A percentile compares a stretch with the other conserved stretches of the same genome.
These are phyloP conservation scores for Stichodactyla helianthus DNA, from an alignment of 64 coral and sea anemone genomes.

Conservation along the genomic window DNA sequence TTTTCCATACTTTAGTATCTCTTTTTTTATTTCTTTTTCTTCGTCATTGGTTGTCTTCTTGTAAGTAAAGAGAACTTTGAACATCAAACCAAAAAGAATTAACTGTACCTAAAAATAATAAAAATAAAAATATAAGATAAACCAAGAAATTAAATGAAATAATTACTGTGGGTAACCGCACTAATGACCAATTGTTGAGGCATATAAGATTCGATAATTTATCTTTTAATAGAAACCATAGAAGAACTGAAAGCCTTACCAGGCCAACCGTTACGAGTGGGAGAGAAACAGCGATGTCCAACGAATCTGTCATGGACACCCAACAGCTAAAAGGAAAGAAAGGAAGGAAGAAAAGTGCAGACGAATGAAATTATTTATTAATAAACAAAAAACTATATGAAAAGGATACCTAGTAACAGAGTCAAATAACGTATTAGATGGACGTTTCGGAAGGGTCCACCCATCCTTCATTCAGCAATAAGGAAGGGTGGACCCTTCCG, in stretches of 20 bases:
- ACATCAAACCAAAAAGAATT: conserved; percentile 48
- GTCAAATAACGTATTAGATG: no score
- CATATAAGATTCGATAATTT: no score
- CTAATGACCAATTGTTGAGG: no score
- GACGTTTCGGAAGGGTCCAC: no score
- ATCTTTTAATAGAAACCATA: no score
- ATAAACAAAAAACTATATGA: no score
- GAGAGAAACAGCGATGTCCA: conserved; percentile 16
- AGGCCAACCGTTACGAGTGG: conserved; percentile 27
- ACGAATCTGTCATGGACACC: conserved; percentile 14
- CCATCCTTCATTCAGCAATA: no score
- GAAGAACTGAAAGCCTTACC: background rate
- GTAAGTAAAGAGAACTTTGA: conserved; percentile 50
- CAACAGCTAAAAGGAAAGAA: conserved; percentile 15
- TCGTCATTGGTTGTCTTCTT: conserved; percentile 33
- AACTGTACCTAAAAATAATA: conserved; percentile 50
- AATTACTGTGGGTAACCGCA: no score
- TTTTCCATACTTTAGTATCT: conserved; percentile 51
- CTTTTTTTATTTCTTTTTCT: conserved; percentile 56
- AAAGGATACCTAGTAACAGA: no score
- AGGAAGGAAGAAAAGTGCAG: background rate
- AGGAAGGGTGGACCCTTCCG: no score
- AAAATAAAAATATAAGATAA: background rate
- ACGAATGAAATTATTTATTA: background rate
- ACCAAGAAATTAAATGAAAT: no score